These are phyloP conservation scores for Gymnoscopelus microlampas DNA, from an alignment of 2,797 vertebrate genomes.

Conservation along the genomic window DNA sequence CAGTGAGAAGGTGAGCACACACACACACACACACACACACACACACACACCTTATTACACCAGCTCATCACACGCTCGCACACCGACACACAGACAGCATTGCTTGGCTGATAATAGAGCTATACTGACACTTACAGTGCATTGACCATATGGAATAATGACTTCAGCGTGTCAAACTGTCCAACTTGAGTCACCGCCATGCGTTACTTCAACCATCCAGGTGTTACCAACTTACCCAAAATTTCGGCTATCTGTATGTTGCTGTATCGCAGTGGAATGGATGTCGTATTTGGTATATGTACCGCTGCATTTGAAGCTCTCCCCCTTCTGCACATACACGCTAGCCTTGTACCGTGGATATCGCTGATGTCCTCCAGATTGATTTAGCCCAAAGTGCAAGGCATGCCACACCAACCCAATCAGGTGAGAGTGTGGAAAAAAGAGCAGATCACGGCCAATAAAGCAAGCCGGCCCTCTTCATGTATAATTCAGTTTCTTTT, in stretches of 20 bases:
- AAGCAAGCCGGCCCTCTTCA: slow-evolving; percentile 79
- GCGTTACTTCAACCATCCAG: slow-evolving; percentile 64
- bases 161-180: slow-evolving; percentile 73
- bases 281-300: slow-evolving; percentile 57
- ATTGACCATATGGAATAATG: slow-evolving; percentile 79
- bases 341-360: slow-evolving; percentile 14
- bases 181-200: slow-evolving; percentile 58
- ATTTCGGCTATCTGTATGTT: slow-evolving; percentile 56
- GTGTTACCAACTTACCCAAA: slow-evolving; percentile 70
- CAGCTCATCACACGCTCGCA: slow-evolving; percentile 73
- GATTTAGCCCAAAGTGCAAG: slow-evolving; percentile 46
- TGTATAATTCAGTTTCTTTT: slow-evolving; percentile 86
- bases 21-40: slow-evolving; percentile 48
- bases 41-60: slow-evolving; percentile 76
- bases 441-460: slow-evolving; percentile 80
- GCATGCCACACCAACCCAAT: slow-evolving; percentile 56
- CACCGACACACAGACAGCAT: slow-evolving; percentile 72
- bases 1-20: slow-evolving; percentile 73
- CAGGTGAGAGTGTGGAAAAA: slow-evolving; percentile 66
- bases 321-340: slow-evolving; percentile 27
- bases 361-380: slow-evolving; percentile 13
- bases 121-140: slow-evolving; percentile 74
- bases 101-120: slow-evolving; percentile 73
- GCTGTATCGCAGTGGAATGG: slow-evolving; percentile 56
- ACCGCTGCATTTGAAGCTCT: slow-evolving; percentile 50